phyloP scores from a whole-genome alignment of 2,888 invertebrate species.

The Trichogramma evanescens region DNA sequence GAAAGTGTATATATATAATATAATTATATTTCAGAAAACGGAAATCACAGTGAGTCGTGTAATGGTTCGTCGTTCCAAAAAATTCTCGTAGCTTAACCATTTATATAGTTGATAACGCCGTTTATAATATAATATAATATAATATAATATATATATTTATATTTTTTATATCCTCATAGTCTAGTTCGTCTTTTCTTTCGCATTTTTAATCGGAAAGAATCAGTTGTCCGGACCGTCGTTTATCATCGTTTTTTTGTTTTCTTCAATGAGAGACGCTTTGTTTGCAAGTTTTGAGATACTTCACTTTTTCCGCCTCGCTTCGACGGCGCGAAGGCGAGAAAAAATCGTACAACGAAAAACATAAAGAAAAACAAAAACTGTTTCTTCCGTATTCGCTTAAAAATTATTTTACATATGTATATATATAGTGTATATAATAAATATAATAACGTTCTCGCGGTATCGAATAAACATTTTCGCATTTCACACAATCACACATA shows the following conservation, averaged over 20 bases:
- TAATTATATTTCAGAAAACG: constrained; percentile 6
- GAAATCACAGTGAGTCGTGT: constrained; percentile 19
- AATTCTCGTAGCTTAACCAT: constrained; percentile 11
- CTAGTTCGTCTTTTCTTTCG: background rate
- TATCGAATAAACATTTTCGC: constrained; percentile 18
- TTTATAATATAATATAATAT: background rate
- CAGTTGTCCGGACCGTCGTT: constrained; percentile 13
- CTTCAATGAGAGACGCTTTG: background rate
- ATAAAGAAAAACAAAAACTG: too few species aligned
- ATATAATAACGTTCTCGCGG: constrained; percentile 20
- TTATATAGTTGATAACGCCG: constrained; percentile 13
- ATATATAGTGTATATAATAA: constrained; percentile 17
- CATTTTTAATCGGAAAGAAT: constrained; percentile 4
- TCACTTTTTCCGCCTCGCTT: background rate
- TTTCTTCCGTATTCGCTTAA: constrained; percentile 9
- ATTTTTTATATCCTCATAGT: too few species aligned
- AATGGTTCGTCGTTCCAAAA: too few species aligned
- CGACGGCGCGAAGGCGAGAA: constrained; percentile 10
- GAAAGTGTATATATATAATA: too few species aligned
- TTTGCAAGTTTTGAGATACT: too few species aligned
- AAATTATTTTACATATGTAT: constrained; percentile 16
- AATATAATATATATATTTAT: too few species aligned
- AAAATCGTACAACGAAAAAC: constrained; percentile 6
- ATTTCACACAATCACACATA: background rate
- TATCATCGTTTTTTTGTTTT: constrained; percentile 2